Percentiles rank a stretch among this genome's conserved stretches.
Conservation (phyloP, 2,797 vertebrate genomes). For the Schizothorax lantsangensis region DNA sequence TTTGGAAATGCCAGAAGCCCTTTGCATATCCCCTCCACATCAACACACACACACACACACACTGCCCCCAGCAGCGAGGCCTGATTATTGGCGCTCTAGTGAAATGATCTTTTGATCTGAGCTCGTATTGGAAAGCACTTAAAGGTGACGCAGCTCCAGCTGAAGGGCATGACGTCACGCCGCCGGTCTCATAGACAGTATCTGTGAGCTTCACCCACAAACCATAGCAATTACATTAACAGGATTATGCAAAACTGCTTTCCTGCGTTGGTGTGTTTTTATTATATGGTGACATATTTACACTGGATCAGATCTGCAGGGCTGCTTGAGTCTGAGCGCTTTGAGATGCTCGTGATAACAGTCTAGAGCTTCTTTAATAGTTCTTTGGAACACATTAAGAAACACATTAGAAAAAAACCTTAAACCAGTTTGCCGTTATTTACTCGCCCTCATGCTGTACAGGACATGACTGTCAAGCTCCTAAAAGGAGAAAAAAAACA, state of each 20-base stretch:
- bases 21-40: slow-evolving; percentile 88
- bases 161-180: slow-evolving; percentile 92
- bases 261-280: slow-evolving; percentile 53
- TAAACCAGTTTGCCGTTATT: neutral
- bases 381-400: neutral
- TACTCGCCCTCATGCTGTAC: neutral
- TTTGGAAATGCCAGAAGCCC: slow-evolving; percentile 96
- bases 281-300: slow-evolving; percentile 60
- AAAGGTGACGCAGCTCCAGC: slow-evolving; percentile 83
- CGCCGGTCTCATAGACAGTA: slow-evolving; percentile 81
- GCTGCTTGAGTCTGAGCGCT: neutral
- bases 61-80: slow-evolving; percentile 87
- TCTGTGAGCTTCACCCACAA: slow-evolving; percentile 74
- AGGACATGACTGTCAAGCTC: neutral
- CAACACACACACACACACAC: slow-evolving; percentile 26
- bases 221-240: slow-evolving; percentile 87
- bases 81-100: slow-evolving; percentile 85
- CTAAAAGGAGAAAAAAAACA: neutral
- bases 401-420: neutral
- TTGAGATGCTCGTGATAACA: neutral
- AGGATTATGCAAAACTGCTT: slow-evolving; percentile 86
- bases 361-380: neutral
- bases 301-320: neutral
- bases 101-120: slow-evolving; percentile 75
- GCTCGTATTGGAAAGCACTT: slow-evolving; percentile 94